phyloP scores from a whole-genome alignment of 2,888 invertebrate species.

The Oxyteleia sp. region DNA sequence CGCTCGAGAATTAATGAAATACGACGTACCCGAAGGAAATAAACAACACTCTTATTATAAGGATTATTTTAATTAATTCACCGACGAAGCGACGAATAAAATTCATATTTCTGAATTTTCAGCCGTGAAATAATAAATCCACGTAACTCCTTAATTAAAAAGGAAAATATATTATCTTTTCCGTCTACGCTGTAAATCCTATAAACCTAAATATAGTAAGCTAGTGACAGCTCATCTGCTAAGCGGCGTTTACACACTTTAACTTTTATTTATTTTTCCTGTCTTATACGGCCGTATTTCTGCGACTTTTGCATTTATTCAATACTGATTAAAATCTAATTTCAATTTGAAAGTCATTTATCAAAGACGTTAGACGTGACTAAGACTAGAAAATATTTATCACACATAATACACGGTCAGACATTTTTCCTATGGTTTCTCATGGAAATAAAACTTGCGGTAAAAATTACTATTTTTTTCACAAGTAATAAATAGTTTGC shows the following conservation, averaged over 20 bases:
- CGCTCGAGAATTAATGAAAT: too few relatives aligned
- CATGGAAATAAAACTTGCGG: not conserved
- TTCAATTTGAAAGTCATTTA: conserved; percentile 47
- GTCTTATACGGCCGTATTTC: conserved; percentile 17
- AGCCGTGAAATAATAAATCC: too few relatives aligned
- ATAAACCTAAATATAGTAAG: conserved; percentile 27
- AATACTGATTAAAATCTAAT: conserved; percentile 52
- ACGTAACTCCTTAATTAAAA: too few relatives aligned
- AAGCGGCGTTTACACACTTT: conserved; percentile 16
- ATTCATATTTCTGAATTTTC: too few relatives aligned
- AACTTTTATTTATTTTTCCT: conserved; percentile 42
- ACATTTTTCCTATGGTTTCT: not conserved
- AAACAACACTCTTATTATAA: too few relatives aligned
- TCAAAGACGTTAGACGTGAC: conserved; percentile 29
- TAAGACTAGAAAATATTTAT: conserved; percentile 21
- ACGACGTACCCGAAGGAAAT: too few relatives aligned
- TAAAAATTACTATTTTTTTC: not conserved
- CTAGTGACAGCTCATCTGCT: conserved; percentile 36
- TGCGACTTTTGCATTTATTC: conserved; percentile 48
- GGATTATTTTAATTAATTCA: too few relatives aligned
- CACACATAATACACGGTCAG: not conserved
- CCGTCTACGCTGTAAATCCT: conserved; percentile 35
- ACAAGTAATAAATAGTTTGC: too few relatives aligned
- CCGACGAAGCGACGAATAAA: too few relatives aligned
- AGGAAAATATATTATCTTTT: too few relatives aligned